Conservation (phyloP, 2,113 vertebrate species). For the Dromaius novaehollandiae region DNA sequence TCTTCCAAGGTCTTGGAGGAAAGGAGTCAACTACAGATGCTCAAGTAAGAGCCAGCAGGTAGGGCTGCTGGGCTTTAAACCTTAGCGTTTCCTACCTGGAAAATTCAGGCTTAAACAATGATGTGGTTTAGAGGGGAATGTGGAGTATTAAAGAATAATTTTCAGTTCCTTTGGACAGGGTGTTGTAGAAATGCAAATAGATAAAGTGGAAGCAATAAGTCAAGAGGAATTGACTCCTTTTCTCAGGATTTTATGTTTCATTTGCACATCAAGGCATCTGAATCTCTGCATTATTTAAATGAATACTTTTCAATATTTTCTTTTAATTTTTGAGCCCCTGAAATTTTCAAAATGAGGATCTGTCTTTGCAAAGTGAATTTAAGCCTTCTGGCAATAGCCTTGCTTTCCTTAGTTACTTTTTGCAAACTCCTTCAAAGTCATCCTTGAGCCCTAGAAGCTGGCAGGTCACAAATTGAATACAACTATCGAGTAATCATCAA, state of each 20-base stretch:
- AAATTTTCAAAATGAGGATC: not conserved
- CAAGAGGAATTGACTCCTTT: not conserved
- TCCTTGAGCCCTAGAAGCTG: not conserved
- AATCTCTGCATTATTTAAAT: slow-evolving; percentile 23
- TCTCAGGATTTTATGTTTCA: slow-evolving; percentile 6
- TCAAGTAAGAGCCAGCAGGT: not conserved
- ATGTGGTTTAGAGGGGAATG: not conserved
- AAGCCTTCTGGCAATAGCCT: not conserved
- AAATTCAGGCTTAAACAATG: not conserved
- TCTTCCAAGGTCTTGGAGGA: not conserved
- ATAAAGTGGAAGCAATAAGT: not conserved
- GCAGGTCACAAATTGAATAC: not conserved
- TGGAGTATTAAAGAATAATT: not conserved
- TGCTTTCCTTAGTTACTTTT: not conserved
- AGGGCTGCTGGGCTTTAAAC: not conserved
- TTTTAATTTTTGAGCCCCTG: not conserved
- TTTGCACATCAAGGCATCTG: not conserved
- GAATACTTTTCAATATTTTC: slow-evolving; percentile 27
- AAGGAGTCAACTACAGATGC: not conserved
- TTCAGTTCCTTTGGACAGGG: not conserved
- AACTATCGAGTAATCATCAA: not conserved
- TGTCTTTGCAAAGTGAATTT: not conserved
- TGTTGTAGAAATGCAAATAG: not conserved
- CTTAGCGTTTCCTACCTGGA: not conserved
- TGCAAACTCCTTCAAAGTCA: not conserved